phyloP scores from a whole-genome alignment of 1,140 invertebrate genomes.

The Batillaria attramentaria region DNA sequence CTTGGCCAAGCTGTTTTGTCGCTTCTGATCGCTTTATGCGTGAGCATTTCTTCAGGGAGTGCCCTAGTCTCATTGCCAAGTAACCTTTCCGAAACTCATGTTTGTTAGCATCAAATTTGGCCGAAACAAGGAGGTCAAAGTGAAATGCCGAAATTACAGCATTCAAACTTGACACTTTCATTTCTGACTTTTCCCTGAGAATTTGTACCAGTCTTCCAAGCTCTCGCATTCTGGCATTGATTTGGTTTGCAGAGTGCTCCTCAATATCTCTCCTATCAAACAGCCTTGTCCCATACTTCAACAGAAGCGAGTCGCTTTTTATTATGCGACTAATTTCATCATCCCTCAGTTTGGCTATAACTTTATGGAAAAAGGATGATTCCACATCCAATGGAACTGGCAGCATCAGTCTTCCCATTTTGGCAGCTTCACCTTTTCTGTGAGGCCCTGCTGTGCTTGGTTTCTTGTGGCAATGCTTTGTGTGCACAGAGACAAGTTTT shows the following conservation, averaged over 20 bases:
- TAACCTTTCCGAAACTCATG: neutral
- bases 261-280: neutral
- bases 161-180: neutral
- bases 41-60: neutral
- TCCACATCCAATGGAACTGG: neutral
- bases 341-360: too few relatives aligned
- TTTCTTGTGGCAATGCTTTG: slow-evolving; percentile 26
- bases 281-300: neutral
- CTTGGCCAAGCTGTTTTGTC: neutral
- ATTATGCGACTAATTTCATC: neutral
- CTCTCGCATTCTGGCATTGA: neutral
- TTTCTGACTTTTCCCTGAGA: neutral
- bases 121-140: neutral
- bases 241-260: neutral
- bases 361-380: neutral
- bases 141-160: neutral
- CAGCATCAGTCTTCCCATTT: neutral
- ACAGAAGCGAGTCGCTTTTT: neutral
- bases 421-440: neutral
- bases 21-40: neutral
- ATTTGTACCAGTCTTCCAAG: neutral
- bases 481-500: slow-evolving; percentile 58
- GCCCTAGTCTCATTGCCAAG: neutral
- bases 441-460: neutral
- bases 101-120: neutral